Evolutionary conservation across 1,140 invertebrate genomes (phyloP).

Genomic region (Aethina tumida): DNA sequence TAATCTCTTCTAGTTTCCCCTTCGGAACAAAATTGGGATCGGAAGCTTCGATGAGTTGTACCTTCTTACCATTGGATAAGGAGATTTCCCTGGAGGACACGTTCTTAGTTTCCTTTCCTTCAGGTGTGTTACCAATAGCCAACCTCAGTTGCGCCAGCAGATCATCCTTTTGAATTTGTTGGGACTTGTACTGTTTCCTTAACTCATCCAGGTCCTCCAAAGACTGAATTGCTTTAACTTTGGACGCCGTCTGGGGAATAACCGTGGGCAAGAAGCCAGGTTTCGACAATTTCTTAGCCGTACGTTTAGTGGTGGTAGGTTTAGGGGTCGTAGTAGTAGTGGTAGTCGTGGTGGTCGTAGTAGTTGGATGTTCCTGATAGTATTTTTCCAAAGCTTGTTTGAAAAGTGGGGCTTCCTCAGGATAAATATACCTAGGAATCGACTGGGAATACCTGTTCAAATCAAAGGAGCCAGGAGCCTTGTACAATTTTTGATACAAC

Average conservation of each 20-base stretch:
- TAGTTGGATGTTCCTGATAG: constrained; percentile 41
- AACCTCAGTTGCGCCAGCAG: constrained; percentile 60
- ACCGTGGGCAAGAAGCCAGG: constrained; percentile 14
- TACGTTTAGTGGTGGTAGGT: constrained; percentile 26
- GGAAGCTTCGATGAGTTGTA: constrained; percentile 57
- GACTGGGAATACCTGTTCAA: constrained; percentile 19
- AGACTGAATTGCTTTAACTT: constrained; percentile 28
- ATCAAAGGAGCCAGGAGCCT: constrained; percentile 21
- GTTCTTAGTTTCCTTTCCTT: constrained; percentile 51
- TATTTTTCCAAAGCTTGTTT: constrained; percentile 39
- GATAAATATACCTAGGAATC: constrained; percentile 32
- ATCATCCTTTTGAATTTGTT: constrained; percentile 42
- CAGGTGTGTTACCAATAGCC: constrained; percentile 54
- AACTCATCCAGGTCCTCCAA: constrained; percentile 31
- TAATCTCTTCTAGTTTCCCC: constrained; percentile 47
- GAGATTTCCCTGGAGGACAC: constrained; percentile 62
- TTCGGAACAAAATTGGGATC: constrained; percentile 51
- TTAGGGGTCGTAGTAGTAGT: constrained; percentile 34
- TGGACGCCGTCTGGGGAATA: constrained; percentile 6
- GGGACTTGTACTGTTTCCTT: constrained; percentile 31
- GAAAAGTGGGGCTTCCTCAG: constrained; percentile 38
- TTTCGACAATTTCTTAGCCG: constrained; percentile 10
- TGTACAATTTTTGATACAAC: constrained; percentile 35
- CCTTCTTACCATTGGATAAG: constrained; percentile 61
- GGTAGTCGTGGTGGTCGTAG: constrained; percentile 38